Evolutionary conservation across 2,113 vertebrate genomes (phyloP), one percentile per base, ranked within the genome.

Genomic region (Clupea harengus): DNA sequence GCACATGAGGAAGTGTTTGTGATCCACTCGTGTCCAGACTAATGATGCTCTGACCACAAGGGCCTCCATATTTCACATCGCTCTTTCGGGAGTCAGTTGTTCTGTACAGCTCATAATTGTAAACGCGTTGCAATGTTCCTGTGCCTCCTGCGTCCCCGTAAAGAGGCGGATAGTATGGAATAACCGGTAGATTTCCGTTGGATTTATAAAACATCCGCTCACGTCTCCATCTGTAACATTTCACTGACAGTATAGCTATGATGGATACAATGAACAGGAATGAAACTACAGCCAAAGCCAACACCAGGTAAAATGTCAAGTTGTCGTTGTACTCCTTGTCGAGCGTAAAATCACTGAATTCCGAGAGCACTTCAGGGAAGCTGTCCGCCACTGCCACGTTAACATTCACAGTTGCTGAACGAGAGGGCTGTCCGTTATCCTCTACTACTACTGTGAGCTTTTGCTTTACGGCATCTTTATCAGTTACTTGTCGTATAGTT

Each of bases 41-140:
- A n/a, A n/a, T n/a, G n/a, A 32, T 75, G 67, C 67, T 75, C 13
- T 75, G 67, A 75, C n/a, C n/a, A n/a, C n/a, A n/a, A n/a, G n/a
- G n/a, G n/a, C 67, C 67, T 75, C 67, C 67, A 28, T 75, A 39
- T 28, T 75, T 75, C 67, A 75, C 28, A 39, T 80, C 83, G 80
- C 94, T 94, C 88, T 94, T 94, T 85, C 90, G 92, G 0, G 95
- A 96, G 89, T 96, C 95, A 0, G 95, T 95, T 82, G 95, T 96
- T 81, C 95, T 94, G 91, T 94, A 95, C 82, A 95, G 93, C 89
- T 95, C 86, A 44, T 87, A 87, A 80, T 87, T 87, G 72, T 87
- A 84, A 28, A 87, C 82, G 52, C 82, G 86, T 25, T 84, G 86
- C 10, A 87, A 18, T 18, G 86, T 87, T 81, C 86, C 72, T n/a